Percentiles rank a stretch among this genome's conserved stretches.
phyloP scores from a whole-genome alignment of 2,888 invertebrate genomes.

The Allacma fusca region DNA sequence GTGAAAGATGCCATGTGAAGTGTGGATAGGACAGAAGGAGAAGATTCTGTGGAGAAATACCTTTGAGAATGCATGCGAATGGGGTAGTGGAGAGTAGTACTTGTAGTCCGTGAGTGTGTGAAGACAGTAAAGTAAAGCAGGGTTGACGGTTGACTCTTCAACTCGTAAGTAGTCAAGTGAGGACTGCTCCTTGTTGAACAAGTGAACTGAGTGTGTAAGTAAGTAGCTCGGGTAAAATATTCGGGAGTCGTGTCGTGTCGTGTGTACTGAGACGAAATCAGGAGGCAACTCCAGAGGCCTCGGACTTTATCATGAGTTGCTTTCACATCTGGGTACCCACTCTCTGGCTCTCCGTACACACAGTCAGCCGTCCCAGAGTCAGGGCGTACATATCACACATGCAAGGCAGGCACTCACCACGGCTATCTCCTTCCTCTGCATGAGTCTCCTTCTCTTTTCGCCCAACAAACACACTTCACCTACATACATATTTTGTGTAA shows the following conservation, averaged over 20 bases:
- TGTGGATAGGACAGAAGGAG: slow-evolving; percentile 24
- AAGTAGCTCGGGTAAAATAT: slow-evolving; percentile 45
- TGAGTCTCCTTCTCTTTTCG: not conserved
- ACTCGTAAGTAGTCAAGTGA: slow-evolving; percentile 44
- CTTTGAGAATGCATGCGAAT: not conserved
- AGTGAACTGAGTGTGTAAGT: slow-evolving; percentile 42
- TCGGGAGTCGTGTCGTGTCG: slow-evolving; percentile 49
- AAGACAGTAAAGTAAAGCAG: slow-evolving; percentile 33
- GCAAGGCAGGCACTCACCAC: not conserved
- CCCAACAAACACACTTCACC: not conserved
- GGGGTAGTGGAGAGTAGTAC: slow-evolving; percentile 4
- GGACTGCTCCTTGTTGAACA: slow-evolving; percentile 37
- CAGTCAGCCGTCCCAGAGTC: not conserved
- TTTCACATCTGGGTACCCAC: slow-evolving; percentile 38
- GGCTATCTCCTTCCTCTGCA: not conserved
- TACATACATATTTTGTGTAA: not conserved
- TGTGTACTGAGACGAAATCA: slow-evolving; percentile 58
- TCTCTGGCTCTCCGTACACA: slow-evolving; percentile 7
- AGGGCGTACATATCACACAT: too few relatives aligned
- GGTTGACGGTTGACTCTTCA: slow-evolving; percentile 40
- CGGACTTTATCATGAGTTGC: slow-evolving; percentile 52
- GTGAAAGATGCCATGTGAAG: slow-evolving; percentile 45
- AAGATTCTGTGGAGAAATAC: slow-evolving; percentile 34
- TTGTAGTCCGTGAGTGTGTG: not conserved
- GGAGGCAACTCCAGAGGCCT: slow-evolving; percentile 57